phyloP scores from a whole-genome alignment of 37 sponge, comb jelly and placozoan species.

The Ianthella basta region DNA sequence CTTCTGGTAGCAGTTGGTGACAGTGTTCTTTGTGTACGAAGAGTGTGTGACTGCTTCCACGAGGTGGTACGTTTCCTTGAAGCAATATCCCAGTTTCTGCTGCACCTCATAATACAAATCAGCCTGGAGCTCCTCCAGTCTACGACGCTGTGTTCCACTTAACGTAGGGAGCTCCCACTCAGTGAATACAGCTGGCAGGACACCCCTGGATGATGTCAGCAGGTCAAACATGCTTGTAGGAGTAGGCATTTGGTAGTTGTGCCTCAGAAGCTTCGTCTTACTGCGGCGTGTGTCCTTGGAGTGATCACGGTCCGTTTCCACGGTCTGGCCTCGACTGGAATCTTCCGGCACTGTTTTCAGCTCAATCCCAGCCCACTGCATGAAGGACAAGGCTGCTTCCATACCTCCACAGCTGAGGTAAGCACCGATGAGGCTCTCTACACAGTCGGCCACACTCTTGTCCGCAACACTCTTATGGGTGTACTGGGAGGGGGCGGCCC shows the following conservation, averaged over 20 bases:
- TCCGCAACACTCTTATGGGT: constrained; percentile 61
- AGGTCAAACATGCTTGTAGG: neutral
- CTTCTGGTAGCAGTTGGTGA: constrained; percentile 92
- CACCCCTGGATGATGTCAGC: neutral
- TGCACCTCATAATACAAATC: constrained; percentile 3
- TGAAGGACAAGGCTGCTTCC: constrained; percentile 65
- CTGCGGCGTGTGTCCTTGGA: neutral
- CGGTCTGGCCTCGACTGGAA: neutral
- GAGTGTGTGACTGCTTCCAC: constrained; percentile 95
- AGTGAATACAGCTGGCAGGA: neutral
- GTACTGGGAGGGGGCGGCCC: neutral
- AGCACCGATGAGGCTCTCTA: constrained; percentile 90
- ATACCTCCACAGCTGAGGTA: constrained; percentile 88
- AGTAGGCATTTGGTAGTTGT: neutral
- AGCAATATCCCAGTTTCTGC: constrained; percentile 56
- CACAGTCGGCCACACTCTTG: constrained; percentile 91
- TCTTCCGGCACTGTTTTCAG: neutral
- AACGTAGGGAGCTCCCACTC: neutral
- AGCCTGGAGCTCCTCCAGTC: constrained; percentile 8
- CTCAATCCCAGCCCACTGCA: constrained; percentile 73
- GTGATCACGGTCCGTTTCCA: neutral
- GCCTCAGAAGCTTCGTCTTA: neutral
- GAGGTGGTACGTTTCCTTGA: constrained; percentile 69
- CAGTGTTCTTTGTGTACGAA: constrained; percentile 83
- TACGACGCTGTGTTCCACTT: neutral